Base-by-base conservation (phyloP, 2,888 invertebrate species). In the Ophion ventricosus region DNA sequence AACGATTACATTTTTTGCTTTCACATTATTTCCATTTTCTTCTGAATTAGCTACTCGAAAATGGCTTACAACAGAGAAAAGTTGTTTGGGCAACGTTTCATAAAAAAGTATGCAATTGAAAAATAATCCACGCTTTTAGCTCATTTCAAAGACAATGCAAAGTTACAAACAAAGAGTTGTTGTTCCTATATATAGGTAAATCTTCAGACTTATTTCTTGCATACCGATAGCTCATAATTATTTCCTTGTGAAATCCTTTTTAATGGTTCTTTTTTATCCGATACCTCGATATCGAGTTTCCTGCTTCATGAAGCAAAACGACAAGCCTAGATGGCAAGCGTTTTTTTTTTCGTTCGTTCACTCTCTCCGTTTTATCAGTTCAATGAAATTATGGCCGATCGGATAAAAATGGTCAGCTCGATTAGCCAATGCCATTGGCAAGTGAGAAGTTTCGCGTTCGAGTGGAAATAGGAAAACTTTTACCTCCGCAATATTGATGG, bases 241-340 rank as follows among this genome's bases (percentile, higher is more conserved):
- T 35, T 35, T 35, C 35, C 64, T 20, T 10, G 20, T 35, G 2
- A 35, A n/a, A 66, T 63, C n/a, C n/a, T 35, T 17, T 17, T 10
- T 0, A 26, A 14, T 20, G 8, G 17, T 49, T 49, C 49, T 64
- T 64, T 29, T 64, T n/a, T 14, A 20, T 23, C 67, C 54, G 54
- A 23, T 56, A 20, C 43, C 25, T 61, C 67, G 54, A 67, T 74
- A 80, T 80, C 74, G 69, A 59, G 43, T 67, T 54, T 64, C 29
- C 25, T 1, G 35, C 35, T n/a, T 57, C 64, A 10, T 10, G 23
- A 57, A 20, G 26, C 43, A 35, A 64, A 64, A 64, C 35, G 29
- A 35, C 25, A 64, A 64, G 66, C 40, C 72, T 72, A 25, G 59
- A 14, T 20, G 35, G 57, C n/a, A 25, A 64, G 35, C 25, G 35